Conservation (phyloP, 2,113 vertebrate species). For the Nestor notabilis region DNA sequence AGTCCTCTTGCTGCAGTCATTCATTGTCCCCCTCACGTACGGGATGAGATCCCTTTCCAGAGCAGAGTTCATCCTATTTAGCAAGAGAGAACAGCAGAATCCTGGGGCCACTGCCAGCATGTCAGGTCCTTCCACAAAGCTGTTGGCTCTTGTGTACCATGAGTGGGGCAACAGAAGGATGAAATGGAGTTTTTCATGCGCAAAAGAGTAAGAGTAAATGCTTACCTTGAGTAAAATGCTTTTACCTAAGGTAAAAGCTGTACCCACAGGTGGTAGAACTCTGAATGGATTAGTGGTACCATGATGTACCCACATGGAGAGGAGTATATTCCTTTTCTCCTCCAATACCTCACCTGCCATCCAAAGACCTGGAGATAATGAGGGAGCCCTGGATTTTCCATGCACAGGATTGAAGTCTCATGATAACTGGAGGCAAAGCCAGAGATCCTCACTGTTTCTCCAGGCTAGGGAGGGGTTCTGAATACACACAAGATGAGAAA, state of each 20-base stretch:
- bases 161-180: background rate
- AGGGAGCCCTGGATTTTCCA: background rate
- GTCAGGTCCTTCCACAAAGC: background rate
- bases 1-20: background rate
- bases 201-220: background rate
- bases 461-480: background rate
- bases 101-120: background rate
- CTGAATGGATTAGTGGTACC: background rate
- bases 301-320: rapidly evolving
- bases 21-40: background rate
- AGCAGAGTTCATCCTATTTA: background rate
- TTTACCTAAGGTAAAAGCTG: too few species aligned
- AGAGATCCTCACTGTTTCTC: background rate
- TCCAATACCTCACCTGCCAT: background rate
- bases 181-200: background rate
- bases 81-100: background rate
- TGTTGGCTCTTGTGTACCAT: background rate
- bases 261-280: rapidly evolving
- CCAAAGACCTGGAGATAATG: background rate
- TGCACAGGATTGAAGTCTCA: rapidly evolving
- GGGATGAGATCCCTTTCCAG: background rate
- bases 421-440: background rate
- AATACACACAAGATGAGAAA: background rate
- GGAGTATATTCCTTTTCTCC: background rate
- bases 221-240: too few species aligned